A percentile compares a stretch with the other conserved stretches of the same genome.
Evolutionary conservation across 2,113 vertebrate species (phyloP).

Genomic region (Nanorana parkeri): DNA sequence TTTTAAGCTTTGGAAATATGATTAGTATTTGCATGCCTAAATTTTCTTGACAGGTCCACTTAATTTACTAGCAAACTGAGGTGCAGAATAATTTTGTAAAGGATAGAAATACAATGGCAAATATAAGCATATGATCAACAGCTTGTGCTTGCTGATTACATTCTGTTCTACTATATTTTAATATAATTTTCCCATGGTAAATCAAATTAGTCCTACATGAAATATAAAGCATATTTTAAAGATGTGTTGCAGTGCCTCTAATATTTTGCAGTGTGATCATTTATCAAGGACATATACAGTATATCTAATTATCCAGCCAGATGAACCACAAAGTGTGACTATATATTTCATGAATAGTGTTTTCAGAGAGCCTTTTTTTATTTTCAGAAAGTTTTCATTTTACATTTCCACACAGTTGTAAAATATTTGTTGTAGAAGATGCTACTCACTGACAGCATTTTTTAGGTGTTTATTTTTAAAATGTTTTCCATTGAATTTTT

Average conservation of each 20-base stretch:
- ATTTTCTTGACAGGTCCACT: not conserved
- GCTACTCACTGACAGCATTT: conserved; percentile 12
- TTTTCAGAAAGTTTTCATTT: conserved; percentile 8
- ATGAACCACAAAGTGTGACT: not conserved
- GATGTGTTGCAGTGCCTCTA: not conserved
- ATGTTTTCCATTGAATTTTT: not conserved
- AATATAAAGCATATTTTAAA: conserved; percentile 6
- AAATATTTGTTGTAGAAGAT: conserved; percentile 11
- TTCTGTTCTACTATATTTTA: not conserved
- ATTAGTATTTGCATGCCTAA: not conserved
- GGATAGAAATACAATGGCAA: not conserved
- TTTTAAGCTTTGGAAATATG: not conserved
- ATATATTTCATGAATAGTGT: conserved; percentile 25
- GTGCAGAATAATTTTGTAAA: not conserved
- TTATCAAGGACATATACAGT: conserved; percentile 6
- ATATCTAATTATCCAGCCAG: conserved; percentile 13
- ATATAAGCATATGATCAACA: not conserved
- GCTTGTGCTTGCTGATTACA: not conserved
- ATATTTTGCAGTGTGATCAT: conserved; percentile 9
- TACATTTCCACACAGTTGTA: conserved; percentile 30
- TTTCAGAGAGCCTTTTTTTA: conserved; percentile 3
- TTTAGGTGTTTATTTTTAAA: not conserved
- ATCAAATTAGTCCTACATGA: not conserved
- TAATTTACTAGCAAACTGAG: not conserved
- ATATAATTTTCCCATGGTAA: not conserved